Evolutionary conservation across 1,140 invertebrate species (phyloP).

Genomic region (Nylanderia fulva): DNA sequence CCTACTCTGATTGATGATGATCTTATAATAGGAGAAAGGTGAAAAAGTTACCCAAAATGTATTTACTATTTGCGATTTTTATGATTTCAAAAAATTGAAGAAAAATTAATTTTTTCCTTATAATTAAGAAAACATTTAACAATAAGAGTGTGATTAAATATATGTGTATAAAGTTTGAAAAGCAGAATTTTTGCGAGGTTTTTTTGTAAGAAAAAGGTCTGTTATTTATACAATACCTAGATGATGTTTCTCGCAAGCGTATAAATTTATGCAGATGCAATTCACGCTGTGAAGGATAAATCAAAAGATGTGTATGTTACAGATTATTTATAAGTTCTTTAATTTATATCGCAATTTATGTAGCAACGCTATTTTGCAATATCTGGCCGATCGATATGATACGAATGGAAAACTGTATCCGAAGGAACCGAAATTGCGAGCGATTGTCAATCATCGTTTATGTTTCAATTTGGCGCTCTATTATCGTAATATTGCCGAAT

Average conservation of each 20-base stretch:
- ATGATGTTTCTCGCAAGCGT: background rate
- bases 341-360: slow-evolving; percentile 8
- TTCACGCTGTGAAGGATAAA: background rate
- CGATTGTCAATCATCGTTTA: slow-evolving; percentile 91
- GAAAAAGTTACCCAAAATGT: slow-evolving; percentile 36
- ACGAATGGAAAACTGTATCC: slow-evolving; percentile 89
- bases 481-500: slow-evolving; percentile 90
- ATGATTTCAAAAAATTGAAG: background rate
- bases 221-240: too few relatives aligned
- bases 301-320: background rate
- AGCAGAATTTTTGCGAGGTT: too few relatives aligned
- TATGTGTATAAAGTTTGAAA: too few relatives aligned
- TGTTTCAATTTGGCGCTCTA: slow-evolving; percentile 92
- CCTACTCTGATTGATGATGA: slow-evolving; percentile 91
- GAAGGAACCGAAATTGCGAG: slow-evolving; percentile 88
- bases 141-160: too few relatives aligned
- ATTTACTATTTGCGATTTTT: background rate
- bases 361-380: slow-evolving; percentile 92
- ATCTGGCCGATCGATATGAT: slow-evolving; percentile 91
- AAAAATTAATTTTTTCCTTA: background rate
- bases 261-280: background rate
- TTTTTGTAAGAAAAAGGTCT: background rate
- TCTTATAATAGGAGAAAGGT: slow-evolving; percentile 90
- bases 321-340: background rate
- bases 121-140: too few relatives aligned